Percentiles rank a stretch among this genome's conserved stretches.
phyloP scores from a whole-genome alignment of 2,113 vertebrate species.

The Petrocephalus microphthalmus region DNA sequence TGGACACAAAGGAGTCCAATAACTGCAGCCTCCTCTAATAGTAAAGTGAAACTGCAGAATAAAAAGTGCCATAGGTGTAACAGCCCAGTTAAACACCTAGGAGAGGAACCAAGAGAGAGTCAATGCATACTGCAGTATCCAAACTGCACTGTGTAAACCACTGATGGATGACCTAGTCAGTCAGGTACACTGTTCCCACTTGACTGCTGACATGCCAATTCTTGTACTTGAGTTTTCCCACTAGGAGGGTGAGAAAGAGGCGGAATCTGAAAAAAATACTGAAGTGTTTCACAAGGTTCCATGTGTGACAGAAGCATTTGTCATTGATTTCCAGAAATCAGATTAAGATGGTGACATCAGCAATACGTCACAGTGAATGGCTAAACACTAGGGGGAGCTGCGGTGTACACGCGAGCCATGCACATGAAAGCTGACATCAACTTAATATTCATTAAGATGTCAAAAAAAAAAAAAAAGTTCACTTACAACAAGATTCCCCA shows the following conservation, averaged over 20 bases:
- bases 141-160: background rate
- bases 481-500: background rate
- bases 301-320: background rate
- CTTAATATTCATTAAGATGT: background rate
- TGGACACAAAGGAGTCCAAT: background rate
- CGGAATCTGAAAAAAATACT: too few species aligned
- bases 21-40: background rate
- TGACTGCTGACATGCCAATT: background rate
- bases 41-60: background rate
- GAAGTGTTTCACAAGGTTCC: background rate
- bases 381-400: constrained; percentile 7
- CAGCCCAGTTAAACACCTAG: background rate
- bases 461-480: background rate
- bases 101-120: background rate
- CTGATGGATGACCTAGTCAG: background rate
- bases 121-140: background rate
- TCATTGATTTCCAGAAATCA: background rate
- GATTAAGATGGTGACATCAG: background rate
- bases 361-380: background rate
- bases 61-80: background rate
- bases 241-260: background rate
- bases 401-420: background rate
- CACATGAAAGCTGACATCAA: background rate
- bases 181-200: background rate
- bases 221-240: background rate